These are phyloP conservation scores for Eufriesea mexicana DNA, from an alignment of 1,140 invertebrate species.

Conservation along the genomic window DNA sequence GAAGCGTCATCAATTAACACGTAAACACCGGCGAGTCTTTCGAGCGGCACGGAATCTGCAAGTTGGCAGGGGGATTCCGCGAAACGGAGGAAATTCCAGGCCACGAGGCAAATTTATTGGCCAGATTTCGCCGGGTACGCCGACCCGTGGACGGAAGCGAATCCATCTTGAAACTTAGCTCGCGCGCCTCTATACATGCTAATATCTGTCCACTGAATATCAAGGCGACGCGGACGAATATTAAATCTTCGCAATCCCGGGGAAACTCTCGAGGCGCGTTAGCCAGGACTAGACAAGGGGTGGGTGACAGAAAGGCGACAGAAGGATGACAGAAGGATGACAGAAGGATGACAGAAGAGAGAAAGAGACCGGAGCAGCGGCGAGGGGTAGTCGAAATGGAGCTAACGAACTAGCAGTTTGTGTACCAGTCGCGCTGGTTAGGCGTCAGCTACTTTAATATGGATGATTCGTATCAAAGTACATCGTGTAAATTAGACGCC, in stretches of 20 bases:
- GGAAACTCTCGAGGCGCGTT: slow-evolving; percentile 19
- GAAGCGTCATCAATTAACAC: slow-evolving; percentile 33
- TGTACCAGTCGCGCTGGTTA: slow-evolving; percentile 23
- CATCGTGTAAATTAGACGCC: slow-evolving; percentile 12
- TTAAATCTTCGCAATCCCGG: slow-evolving; percentile 60
- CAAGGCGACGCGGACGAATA: slow-evolving; percentile 65
- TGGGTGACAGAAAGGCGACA: not conserved
- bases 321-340: not conserved
- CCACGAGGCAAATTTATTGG: slow-evolving; percentile 46
- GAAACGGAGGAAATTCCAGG: slow-evolving; percentile 33
- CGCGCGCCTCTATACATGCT: slow-evolving; percentile 53
- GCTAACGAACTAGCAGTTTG: slow-evolving; percentile 57
- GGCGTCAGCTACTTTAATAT: not conserved
- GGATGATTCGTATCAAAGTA: not conserved
- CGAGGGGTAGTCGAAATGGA: slow-evolving; percentile 3
- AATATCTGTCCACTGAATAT: slow-evolving; percentile 70
- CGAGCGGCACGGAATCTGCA: not conserved
- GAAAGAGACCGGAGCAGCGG: no score
- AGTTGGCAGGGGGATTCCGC: slow-evolving; percentile 23
- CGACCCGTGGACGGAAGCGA: slow-evolving; percentile 41
- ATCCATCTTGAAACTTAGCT: slow-evolving; percentile 63
- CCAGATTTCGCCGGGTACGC: slow-evolving; percentile 13
- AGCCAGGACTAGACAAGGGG: not conserved
- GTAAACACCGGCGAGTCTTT: slow-evolving; percentile 25
- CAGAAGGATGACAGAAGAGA: no score